A percentile compares a stretch with the other conserved stretches of the same genome.
Conservation (phyloP, 2,888 invertebrate genomes). For the Hirtodrosophila cameraria region DNA sequence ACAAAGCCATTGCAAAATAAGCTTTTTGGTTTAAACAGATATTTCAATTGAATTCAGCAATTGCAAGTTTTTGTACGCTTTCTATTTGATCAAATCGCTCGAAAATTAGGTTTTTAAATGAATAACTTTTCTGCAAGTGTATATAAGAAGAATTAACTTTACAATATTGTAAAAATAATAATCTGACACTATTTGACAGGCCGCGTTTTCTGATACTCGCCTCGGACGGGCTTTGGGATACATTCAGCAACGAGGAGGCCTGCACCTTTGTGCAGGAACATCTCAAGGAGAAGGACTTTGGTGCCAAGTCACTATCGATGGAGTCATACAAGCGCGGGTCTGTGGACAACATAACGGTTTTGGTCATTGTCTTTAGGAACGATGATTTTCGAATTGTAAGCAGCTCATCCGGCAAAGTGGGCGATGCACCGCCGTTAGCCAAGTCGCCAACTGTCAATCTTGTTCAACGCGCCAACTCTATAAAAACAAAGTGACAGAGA, state of each 20-base stretch:
- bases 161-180: background rate
- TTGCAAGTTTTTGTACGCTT: no score
- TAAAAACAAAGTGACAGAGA: conserved; percentile 62
- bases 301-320: conserved; percentile 95
- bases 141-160: no score
- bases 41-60: no score
- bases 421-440: conserved; percentile 20
- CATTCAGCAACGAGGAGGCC: conserved; percentile 97
- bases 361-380: conserved; percentile 93
- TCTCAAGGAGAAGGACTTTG: conserved; percentile 93
- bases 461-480: conserved; percentile 68
- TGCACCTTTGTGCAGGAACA: conserved; percentile 94
- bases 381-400: conserved; percentile 82
- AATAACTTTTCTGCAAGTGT: no score
- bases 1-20: no score
- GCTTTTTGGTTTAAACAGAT: no score
- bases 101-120: no score
- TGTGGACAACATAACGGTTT: conserved; percentile 97
- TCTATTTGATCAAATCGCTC: no score
- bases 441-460: conserved; percentile 51
- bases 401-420: conserved; percentile 11
- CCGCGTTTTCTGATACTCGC: conserved; percentile 96
- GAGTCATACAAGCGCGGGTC: conserved; percentile 97
- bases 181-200: conserved; percentile 60
- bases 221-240: conserved; percentile 98